Conservation (phyloP, 92 coral and sea anemone species). For the Bergia puertoricense region DNA sequence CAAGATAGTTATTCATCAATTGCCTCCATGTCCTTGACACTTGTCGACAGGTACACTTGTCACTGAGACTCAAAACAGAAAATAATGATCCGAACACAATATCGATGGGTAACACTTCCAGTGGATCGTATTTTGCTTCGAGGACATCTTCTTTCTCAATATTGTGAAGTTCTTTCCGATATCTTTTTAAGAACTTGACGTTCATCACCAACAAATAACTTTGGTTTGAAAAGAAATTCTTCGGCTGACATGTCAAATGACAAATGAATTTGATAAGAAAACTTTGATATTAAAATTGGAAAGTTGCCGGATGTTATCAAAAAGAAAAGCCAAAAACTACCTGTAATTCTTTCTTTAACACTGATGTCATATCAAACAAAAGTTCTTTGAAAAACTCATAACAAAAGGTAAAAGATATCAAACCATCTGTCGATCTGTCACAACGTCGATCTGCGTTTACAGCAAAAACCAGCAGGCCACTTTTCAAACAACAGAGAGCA, state of each 20-base stretch:
- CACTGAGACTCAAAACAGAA: slow-evolving; percentile 50
- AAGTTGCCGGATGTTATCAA: background rate
- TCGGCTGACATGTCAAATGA: background rate
- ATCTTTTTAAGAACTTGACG: background rate
- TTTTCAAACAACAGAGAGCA: background rate
- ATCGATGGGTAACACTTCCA: slow-evolving; percentile 55
- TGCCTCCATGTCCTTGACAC: slow-evolving; percentile 73
- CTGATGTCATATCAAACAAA: background rate
- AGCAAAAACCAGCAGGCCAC: slow-evolving; percentile 20
- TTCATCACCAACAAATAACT: background rate
- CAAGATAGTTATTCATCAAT: slow-evolving; percentile 48
- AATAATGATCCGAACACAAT: slow-evolving; percentile 63
- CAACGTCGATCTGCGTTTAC: background rate
- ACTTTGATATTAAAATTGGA: background rate
- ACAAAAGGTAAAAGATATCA: background rate
- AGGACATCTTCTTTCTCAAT: background rate
- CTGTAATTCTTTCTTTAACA: background rate
- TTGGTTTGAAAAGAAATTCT: slow-evolving; percentile 2
- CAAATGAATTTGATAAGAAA: background rate
- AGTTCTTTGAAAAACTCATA: background rate
- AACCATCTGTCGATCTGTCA: background rate
- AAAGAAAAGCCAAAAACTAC: background rate
- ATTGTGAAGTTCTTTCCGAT: background rate
- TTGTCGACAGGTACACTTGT: slow-evolving; percentile 65
- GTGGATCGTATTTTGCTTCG: slow-evolving; percentile 40